Conservation (phyloP, 2,797 vertebrate genomes). For the Myripristis murdjan region DNA sequence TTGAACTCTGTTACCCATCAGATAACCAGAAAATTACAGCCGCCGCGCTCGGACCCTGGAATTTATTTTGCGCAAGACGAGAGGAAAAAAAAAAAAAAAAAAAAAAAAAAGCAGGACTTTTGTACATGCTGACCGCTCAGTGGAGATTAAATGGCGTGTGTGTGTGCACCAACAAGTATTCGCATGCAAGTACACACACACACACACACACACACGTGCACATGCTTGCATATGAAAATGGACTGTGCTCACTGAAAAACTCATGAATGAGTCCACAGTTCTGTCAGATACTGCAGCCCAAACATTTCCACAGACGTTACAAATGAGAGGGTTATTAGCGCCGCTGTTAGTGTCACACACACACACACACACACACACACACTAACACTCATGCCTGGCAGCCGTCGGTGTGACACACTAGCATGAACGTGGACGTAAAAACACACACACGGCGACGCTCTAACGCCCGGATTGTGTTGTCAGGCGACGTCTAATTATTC, state of each 20-base stretch:
- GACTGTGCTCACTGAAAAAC: constrained; percentile 48
- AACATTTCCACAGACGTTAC: constrained; percentile 72
- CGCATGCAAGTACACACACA: no score
- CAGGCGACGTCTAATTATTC: constrained; percentile 29
- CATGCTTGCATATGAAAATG: constrained; percentile 19
- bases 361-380: constrained; percentile 12
- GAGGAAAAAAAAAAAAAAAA: constrained; percentile 18
- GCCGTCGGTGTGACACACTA: neutral
- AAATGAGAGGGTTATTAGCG: constrained; percentile 60
- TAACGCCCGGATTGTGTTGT: constrained; percentile 36
- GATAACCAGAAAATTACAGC: constrained; percentile 24
- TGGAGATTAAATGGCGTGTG: constrained; percentile 46
- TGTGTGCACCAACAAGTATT: constrained; percentile 38
- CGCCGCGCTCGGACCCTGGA: neutral
- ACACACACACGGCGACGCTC: constrained; percentile 25
- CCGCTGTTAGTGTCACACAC: neutral
- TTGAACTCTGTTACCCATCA: constrained; percentile 33
- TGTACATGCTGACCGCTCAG: constrained; percentile 8
- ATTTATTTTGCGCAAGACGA: constrained; percentile 2
- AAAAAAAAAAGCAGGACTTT: neutral
- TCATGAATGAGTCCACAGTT: constrained; percentile 75
- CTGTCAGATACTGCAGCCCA: constrained; percentile 59
- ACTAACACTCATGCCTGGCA: constrained; percentile 22
- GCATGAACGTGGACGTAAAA: neutral
- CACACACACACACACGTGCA: constrained; percentile 3